phyloP scores from a whole-genome alignment of 92 coral and sea anemone genomes.

The Porites evermanni region DNA sequence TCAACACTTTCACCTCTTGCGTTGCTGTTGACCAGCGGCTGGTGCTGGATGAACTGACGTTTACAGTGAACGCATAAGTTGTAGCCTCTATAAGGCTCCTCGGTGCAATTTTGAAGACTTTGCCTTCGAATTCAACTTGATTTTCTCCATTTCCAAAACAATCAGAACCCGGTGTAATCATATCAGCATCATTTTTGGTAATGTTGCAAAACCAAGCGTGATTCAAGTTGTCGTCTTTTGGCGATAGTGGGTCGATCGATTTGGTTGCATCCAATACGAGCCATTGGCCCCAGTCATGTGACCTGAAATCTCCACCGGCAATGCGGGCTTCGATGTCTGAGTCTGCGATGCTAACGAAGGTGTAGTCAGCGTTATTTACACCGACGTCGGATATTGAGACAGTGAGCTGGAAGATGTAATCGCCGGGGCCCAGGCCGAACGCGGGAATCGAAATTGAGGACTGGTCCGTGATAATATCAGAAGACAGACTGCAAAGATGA shows the following conservation, averaged over 20 bases:
- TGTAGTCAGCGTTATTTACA: constrained; percentile 59
- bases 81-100: constrained; percentile 71
- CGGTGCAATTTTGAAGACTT: constrained; percentile 56
- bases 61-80: constrained; percentile 78
- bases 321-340: constrained; percentile 75
- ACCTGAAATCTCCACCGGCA: constrained; percentile 79
- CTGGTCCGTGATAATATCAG: constrained; percentile 49
- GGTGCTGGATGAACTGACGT: constrained; percentile 56
- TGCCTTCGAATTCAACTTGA: constrained; percentile 53
- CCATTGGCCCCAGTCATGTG: constrained; percentile 76
- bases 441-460: constrained; percentile 79
- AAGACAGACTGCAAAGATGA: constrained; percentile 46
- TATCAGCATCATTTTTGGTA: background rate
- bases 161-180: constrained; percentile 59
- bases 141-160: constrained; percentile 90
- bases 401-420: constrained; percentile 69
- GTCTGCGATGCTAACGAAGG: constrained; percentile 73
- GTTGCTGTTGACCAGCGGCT: constrained; percentile 52
- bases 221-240: constrained; percentile 39
- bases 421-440: constrained; percentile 70
- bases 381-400: constrained; percentile 44
- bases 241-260: constrained; percentile 74
- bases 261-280: constrained; percentile 74
- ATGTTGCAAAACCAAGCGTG: constrained; percentile 79
- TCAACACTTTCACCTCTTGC: constrained; percentile 70